Base-by-base conservation (phyloP, 2,113 vertebrate genomes). In the Menidia beryllina region DNA sequence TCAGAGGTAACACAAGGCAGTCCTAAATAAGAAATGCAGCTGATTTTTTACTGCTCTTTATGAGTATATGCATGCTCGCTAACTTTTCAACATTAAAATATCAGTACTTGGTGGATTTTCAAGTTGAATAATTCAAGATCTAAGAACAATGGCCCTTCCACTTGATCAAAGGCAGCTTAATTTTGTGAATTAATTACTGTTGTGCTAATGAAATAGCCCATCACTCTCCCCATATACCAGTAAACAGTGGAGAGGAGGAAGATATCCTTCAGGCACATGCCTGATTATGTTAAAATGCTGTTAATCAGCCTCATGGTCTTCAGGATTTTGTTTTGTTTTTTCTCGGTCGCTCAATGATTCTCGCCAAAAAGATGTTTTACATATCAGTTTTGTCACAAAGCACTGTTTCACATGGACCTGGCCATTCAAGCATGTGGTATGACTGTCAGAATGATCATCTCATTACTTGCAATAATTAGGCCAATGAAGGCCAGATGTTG, bases 401-500 rank as follows among this genome's bases (percentile, higher is more conserved):
- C 88, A 93, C 84, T 93, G 89, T 90, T 95, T 93, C 93, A 91
- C 92, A 93, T 93, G 89, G 25, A 81, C 90, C 91, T 90, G 87
- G 87, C 80, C 90, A 84, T 88, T 96, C 93, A 94, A 95, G 94
- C 95, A 94, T 96, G 91, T 91, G 90, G 93, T 92, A 94, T 94
- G 90, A 95, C 93, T 92, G 93, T 91, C 93, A 91, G 95, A 95
- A 97, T 97, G 95, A 97, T 85, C 94, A 95, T 96, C 92, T 96
- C 93, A 95, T 97, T 95, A 96, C 91, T 93, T 92, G 76, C 90
- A 92, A 94, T 95, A 97, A 97, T 97, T 96, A 96, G 93, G 91
- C 91, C 94, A 94, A 83, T 94, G 95, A 95, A 92, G 95, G 95
- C 93, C 95, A 95, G 94, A 95, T 97, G 94, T 93, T 94, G 92